Conservation (phyloP, 1,140 invertebrate genomes). For the Dendroctonus valens region DNA sequence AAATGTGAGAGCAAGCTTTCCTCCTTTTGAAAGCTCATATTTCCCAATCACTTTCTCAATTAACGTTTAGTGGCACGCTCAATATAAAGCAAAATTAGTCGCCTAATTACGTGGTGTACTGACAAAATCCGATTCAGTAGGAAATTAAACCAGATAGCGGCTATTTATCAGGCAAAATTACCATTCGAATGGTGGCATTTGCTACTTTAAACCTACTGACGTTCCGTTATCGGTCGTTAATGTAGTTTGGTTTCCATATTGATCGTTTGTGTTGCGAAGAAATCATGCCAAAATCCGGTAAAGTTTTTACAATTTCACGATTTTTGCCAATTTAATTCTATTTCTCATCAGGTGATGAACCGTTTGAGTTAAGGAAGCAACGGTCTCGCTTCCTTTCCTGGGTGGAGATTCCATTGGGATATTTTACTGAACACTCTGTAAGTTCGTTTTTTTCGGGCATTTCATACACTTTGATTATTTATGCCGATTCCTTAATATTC, state of each 20-base stretch:
- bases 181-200: slow-evolving; percentile 16
- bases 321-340: too few species aligned
- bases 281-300: slow-evolving; percentile 31
- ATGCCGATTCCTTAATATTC: too few species aligned
- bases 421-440: slow-evolving; percentile 42
- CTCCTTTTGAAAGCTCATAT: too few species aligned
- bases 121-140: slow-evolving; percentile 13
- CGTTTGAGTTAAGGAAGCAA: slow-evolving; percentile 36
- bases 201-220: slow-evolving; percentile 13
- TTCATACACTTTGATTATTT: too few species aligned
- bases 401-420: slow-evolving; percentile 49
- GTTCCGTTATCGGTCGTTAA: slow-evolving; percentile 11
- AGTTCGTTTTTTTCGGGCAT: too few species aligned
- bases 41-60: too few species aligned
- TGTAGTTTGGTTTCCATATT: slow-evolving; percentile 7
- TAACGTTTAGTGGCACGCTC: too few species aligned
- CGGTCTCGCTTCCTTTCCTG: slow-evolving; percentile 46
- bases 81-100: not conserved
- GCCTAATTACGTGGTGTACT: not conserved
- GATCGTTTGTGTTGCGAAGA: slow-evolving; percentile 10
- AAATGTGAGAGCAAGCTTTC: too few species aligned
- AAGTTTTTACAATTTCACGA: slow-evolving; percentile 2
- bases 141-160: slow-evolving; percentile 25
- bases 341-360: slow-evolving; percentile 14
- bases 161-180: slow-evolving; percentile 29